Conservation (phyloP, 2,797 vertebrate species). For the Nyctalus aviator region DNA sequence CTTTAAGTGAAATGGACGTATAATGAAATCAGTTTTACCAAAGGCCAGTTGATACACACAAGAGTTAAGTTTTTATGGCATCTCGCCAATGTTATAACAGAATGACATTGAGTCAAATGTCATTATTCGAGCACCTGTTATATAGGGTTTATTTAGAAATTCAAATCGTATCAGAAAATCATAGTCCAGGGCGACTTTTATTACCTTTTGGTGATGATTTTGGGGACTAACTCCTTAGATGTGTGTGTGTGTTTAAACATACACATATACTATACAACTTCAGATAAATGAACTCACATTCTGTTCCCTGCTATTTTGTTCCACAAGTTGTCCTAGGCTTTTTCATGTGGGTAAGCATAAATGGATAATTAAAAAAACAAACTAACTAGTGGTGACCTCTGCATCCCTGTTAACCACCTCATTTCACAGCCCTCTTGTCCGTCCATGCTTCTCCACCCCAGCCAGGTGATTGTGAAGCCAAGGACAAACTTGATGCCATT, state of each 20-base stretch:
- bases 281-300: background rate
- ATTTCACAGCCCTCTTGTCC: background rate
- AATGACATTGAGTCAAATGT: background rate
- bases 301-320: background rate
- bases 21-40: background rate
- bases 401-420: rapidly evolving
- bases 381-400: background rate
- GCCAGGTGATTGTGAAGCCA: background rate
- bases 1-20: background rate
- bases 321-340: background rate
- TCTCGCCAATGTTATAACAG: background rate
- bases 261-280: background rate
- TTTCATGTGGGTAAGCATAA: background rate
- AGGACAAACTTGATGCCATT: too few species aligned
- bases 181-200: background rate
- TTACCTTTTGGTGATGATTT: background rate
- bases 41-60: background rate
- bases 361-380: background rate
- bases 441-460: rapidly evolving
- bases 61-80: background rate
- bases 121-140: background rate
- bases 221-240: too few species aligned
- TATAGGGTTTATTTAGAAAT: background rate
- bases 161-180: background rate
- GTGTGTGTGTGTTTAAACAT: background rate